phyloP scores from a whole-genome alignment of 1,140 invertebrate species.

The Apis florea region DNA sequence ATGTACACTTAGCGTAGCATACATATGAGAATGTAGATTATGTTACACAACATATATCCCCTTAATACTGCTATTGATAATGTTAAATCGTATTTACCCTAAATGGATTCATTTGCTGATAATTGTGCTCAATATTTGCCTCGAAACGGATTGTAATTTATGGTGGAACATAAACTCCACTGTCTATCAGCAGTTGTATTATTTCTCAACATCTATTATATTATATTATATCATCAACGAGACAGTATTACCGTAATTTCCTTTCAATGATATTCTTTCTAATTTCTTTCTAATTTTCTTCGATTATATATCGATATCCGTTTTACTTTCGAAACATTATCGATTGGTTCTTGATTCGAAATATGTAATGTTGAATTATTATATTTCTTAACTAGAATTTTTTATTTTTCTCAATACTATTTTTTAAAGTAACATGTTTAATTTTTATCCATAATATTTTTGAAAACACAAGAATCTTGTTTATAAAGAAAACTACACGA shows the following conservation, averaged over 20 bases:
- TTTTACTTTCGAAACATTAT: not conserved
- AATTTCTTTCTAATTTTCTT: not conserved
- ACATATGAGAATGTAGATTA: not conserved
- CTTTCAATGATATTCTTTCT: not conserved
- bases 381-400: too few species aligned
- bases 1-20: not conserved
- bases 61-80: constrained; percentile 16
- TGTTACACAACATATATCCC: not conserved
- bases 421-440: too few species aligned
- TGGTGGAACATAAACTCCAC: too few species aligned
- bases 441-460: too few species aligned
- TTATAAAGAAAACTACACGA: too few species aligned
- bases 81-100: not conserved
- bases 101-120: not conserved
- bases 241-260: not conserved
- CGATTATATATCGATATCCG: too few species aligned
- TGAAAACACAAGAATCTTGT: too few species aligned
- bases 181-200: too few species aligned
- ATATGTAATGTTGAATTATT: too few species aligned
- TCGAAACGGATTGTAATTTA: not conserved
- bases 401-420: too few species aligned
- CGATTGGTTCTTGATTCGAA: too few species aligned
- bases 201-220: too few species aligned
- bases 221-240: not conserved
- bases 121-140: not conserved